A percentile compares a stretch with the other conserved stretches of the same genome.
Conservation (phyloP, 2,888 invertebrate genomes). For the Leucozona laternaria region DNA sequence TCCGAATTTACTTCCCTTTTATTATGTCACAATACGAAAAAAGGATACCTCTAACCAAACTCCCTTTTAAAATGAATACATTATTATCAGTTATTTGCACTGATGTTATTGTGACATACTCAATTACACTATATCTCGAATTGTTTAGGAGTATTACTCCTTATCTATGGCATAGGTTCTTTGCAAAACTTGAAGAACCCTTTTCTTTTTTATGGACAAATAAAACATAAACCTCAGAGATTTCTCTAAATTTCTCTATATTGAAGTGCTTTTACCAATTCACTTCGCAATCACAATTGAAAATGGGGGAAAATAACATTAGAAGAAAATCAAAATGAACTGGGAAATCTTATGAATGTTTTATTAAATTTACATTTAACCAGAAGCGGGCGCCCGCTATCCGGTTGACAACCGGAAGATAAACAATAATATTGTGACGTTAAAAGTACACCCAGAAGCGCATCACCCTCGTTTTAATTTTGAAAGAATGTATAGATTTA, state of each 20-base stretch:
- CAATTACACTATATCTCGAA: neutral
- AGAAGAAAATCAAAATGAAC: neutral
- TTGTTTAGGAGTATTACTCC: neutral
- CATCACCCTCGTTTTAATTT: neutral
- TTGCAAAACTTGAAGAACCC: slow-evolving; percentile 13
- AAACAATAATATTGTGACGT: slow-evolving; percentile 42
- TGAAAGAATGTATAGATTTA: neutral
- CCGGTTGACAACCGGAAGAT: slow-evolving; percentile 38
- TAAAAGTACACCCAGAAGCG: slow-evolving; percentile 21
- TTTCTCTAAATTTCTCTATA: neutral
- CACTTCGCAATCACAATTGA: neutral
- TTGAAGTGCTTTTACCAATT: neutral
- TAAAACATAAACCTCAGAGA: slow-evolving; percentile 1
- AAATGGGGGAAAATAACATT: neutral
- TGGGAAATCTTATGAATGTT: slow-evolving; percentile 3
- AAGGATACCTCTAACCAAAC: neutral
- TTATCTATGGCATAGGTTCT: slow-evolving; percentile 15
- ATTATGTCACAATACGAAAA: neutral
- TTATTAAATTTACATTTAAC: neutral
- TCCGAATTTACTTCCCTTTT: neutral
- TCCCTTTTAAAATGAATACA: neutral
- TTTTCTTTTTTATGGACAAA: neutral
- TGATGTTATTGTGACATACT: neutral
- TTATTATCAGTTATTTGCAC: slow-evolving; percentile 20
- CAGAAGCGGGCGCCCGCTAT: slow-evolving; percentile 1